Conservation (phyloP, 2,888 invertebrate species). For the Cosmopolites sordidus region DNA sequence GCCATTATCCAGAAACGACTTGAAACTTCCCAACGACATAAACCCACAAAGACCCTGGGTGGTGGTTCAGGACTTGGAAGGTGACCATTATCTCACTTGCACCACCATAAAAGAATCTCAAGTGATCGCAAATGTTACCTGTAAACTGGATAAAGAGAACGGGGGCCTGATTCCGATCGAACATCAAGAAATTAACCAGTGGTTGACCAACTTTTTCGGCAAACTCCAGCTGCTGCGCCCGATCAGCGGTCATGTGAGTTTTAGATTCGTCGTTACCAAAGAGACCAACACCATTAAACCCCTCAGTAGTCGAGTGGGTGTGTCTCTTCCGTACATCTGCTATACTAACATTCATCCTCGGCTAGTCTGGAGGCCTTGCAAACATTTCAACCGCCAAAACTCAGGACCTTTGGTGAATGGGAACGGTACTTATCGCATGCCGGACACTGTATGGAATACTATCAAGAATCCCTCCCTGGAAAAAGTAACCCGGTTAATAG, state of each 20-base stretch:
- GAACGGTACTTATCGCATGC: slow-evolving; percentile 56
- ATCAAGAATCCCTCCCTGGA: slow-evolving; percentile 50
- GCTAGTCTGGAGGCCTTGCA: slow-evolving; percentile 60
- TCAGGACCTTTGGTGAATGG: slow-evolving; percentile 52
- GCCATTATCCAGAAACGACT: slow-evolving; percentile 61
- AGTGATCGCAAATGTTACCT: slow-evolving; percentile 77
- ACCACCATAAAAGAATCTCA: slow-evolving; percentile 76
- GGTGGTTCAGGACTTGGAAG: slow-evolving; percentile 70
- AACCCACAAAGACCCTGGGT: slow-evolving; percentile 74
- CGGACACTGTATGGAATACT: slow-evolving; percentile 54
- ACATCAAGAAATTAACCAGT: slow-evolving; percentile 63
- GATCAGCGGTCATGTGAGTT: slow-evolving; percentile 75
- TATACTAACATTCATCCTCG: slow-evolving; percentile 66
- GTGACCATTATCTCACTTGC: slow-evolving; percentile 74
- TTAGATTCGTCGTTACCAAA: slow-evolving; percentile 66
- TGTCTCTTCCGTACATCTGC: slow-evolving; percentile 76
- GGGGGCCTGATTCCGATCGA: slow-evolving; percentile 67
- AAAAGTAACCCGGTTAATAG: slow-evolving; percentile 58
- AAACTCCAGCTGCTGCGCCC: slow-evolving; percentile 61
- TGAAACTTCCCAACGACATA: slow-evolving; percentile 67
- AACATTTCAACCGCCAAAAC: slow-evolving; percentile 56
- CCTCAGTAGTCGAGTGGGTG: slow-evolving; percentile 70
- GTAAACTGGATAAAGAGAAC: slow-evolving; percentile 63
- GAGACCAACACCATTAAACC: slow-evolving; percentile 55
- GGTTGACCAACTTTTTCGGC: slow-evolving; percentile 69